Conservation (phyloP, 2,797 vertebrate species). For the Rhabdomys pumilio region DNA sequence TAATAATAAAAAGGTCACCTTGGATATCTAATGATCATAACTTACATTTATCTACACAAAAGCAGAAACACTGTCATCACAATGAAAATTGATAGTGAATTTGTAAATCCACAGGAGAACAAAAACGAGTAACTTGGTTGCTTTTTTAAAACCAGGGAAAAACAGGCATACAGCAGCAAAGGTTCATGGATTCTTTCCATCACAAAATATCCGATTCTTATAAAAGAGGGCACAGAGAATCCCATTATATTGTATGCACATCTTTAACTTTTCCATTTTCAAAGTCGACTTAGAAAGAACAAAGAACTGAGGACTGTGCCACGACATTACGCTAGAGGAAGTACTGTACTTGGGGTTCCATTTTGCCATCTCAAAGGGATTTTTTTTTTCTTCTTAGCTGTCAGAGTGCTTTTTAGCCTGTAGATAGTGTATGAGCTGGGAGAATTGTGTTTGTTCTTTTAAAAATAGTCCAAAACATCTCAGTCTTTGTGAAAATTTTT, state of each 20-base stretch:
- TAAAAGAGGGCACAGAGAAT: slow-evolving; percentile 83
- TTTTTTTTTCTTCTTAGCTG: slow-evolving; percentile 87
- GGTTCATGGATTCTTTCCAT: slow-evolving; percentile 80
- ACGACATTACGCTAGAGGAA: slow-evolving; percentile 87
- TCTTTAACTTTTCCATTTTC: slow-evolving; percentile 87
- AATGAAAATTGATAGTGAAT: slow-evolving; percentile 61
- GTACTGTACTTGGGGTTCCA: slow-evolving; percentile 88
- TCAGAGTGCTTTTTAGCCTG: slow-evolving; percentile 88
- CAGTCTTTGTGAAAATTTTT: slow-evolving; percentile 88
- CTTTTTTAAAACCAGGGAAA: slow-evolving; percentile 62
- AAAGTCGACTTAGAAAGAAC: slow-evolving; percentile 88
- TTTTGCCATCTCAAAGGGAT: slow-evolving; percentile 89
- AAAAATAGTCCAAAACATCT: slow-evolving; percentile 89
- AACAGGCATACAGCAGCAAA: slow-evolving; percentile 62
- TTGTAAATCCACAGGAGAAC: slow-evolving; percentile 76
- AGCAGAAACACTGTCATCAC: slow-evolving; percentile 48
- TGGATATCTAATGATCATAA: slow-evolving; percentile 69
- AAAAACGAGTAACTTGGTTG: slow-evolving; percentile 68
- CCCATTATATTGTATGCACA: slow-evolving; percentile 87
- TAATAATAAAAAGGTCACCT: slow-evolving; percentile 73
- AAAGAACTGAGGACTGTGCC: slow-evolving; percentile 88
- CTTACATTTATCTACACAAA: slow-evolving; percentile 67
- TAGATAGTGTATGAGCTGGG: slow-evolving; percentile 85
- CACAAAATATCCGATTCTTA: slow-evolving; percentile 84
- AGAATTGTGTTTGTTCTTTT: slow-evolving; percentile 90